Evolutionary conservation across 1,140 invertebrate genomes (phyloP), one percentile per base, ranked within the genome.

Genomic region (Acyrthosiphon pisum): DNA sequence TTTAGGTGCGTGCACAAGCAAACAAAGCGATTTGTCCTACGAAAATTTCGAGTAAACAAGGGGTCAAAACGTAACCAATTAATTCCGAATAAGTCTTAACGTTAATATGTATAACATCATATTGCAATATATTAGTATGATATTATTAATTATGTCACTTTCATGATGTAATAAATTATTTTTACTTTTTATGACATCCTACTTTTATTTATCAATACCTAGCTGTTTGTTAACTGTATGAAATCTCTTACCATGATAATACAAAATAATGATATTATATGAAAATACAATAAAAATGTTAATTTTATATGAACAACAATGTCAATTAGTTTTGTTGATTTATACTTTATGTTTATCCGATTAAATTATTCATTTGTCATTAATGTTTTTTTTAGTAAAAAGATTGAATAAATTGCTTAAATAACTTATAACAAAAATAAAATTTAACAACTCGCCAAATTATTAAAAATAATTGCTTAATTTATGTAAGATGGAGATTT

Each of bases 11-110:
- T 84, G 44, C 81, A 23, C 6, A 30, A 41, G 35, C 37, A 93
- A 81, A 93, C 91, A 93, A 56, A 53, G 44, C 37, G 91, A 93
- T 93, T 93, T 84, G 68, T 93, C 41, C 37, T 26, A 41, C 26
- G 37, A 37, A 84, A 86, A 86, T 86, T 53, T 53, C 14, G 11
- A 56, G 91, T 86, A 86, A 93, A 93, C 76, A 86, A 84, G 84
- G 81, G 91, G 91, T 84, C 22, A 53, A 50, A 92, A 84, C 6
- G 48, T 90, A 68, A 90, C 26, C 53, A 68, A 90, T 68, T 90
- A 90, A 90, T 68, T 90, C 41, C 3, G 23, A 56, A 89, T 60
- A 68, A 44, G 26, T 44, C 41, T 68, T 11, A n/a, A 20, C 26
- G 35, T 44, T 60, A 35, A 90, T 68, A 89, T 48, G 50, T 89